phyloP scores from a whole-genome alignment of 2,888 invertebrate genomes.

The Phyllotreta striolata region DNA sequence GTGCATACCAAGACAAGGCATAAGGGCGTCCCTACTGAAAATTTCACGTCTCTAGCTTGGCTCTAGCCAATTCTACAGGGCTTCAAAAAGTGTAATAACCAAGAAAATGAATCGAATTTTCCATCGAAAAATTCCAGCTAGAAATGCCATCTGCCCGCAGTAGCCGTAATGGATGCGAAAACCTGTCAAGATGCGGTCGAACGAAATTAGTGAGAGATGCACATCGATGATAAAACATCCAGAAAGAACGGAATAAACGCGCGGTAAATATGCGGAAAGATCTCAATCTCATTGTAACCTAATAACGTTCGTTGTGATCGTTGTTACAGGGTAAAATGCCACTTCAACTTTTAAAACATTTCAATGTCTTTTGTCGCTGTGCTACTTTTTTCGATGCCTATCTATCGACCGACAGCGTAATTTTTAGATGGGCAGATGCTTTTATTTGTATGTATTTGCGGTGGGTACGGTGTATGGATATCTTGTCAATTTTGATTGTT shows the following conservation, averaged over 20 bases:
- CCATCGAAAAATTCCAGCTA: no score
- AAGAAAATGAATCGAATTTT: no score
- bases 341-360: slow-evolving; percentile 37
- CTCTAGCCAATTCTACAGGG: no score
- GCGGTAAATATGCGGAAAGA: slow-evolving; percentile 35
- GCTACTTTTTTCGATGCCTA: slow-evolving; percentile 26
- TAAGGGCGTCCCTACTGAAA: no score
- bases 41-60: no score
- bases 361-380: slow-evolving; percentile 33
- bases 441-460: slow-evolving; percentile 13
- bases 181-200: slow-evolving; percentile 26
- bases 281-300: slow-evolving; percentile 40
- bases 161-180: slow-evolving; percentile 15
- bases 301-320: slow-evolving; percentile 36
- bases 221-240: slow-evolving; percentile 24
- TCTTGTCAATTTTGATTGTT: slow-evolving; percentile 18
- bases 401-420: slow-evolving; percentile 29
- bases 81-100: no score
- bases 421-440: slow-evolving; percentile 31
- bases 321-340: slow-evolving; percentile 37
- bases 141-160: slow-evolving; percentile 15
- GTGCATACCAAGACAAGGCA: no score
- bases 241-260: slow-evolving; percentile 21
- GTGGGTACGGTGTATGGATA: not conserved
- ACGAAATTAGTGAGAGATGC: slow-evolving; percentile 17